Base-by-base conservation (phyloP, 2,888 invertebrate species). In the Hirtodrosophila duncani region DNA sequence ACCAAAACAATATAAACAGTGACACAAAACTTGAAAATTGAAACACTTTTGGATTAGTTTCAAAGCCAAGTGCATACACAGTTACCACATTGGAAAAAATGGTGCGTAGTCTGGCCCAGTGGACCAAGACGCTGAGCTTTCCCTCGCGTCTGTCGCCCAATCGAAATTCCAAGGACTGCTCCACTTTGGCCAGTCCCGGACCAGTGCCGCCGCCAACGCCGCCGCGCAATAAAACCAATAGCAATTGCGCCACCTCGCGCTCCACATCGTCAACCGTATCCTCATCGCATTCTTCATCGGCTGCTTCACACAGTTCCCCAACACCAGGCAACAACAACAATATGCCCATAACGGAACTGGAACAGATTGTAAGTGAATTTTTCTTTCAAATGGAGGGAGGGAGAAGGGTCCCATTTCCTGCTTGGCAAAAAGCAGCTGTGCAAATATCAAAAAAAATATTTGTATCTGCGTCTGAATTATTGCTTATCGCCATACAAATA, bases 81-180 rank as follows among this genome's bases (percentile, higher is more conserved):
- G n/a, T n/a, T n/a, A n/a, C 16, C 13, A 20, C 11, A 21, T 20
- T 9, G 6, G 18, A 8, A 43, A 84, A 81, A 71, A 95, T 95
- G 95, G 95, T 94, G 88, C 93, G 95, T 78, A 94, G 94, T 89
- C 89, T 95, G 83, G 91, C 94, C 58, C 94, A 94, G 89, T 95
- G 95, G 95, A 95, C 94, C 88, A 95, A 95, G 90, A 95, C 94
- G 74, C 89, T 95, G 85, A 95, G 94, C 90, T 95, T 95, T 87
- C 95, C 95, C 58, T 92, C 94, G 82, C 90, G 95, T 87, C 89
- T 94, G 83, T 94, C 94, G 53, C 94, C 94, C 9, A 93, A 94
- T 86, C 91, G 93, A 82, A 91, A 91, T 45, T 91, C 92, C 26
- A 93, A 93, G 88, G 93, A 93, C 85, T 88, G 88, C 84, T 90